Evolutionary conservation across 2,113 vertebrate species (phyloP).

Genomic region (Grammomys surdaster): DNA sequence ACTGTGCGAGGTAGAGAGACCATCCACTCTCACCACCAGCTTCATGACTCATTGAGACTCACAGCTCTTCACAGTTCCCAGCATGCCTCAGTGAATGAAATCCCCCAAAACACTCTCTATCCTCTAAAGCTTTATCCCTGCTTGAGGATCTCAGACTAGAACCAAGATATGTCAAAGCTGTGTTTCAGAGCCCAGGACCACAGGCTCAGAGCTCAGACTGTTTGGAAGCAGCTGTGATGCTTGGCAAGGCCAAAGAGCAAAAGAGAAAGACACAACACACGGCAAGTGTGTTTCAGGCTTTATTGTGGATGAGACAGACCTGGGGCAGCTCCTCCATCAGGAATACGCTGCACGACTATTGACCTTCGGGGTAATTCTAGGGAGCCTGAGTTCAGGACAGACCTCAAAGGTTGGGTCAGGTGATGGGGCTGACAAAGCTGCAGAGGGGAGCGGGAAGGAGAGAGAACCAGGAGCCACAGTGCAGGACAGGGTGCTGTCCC

Average conservation of each 20-base stretch:
- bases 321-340: background rate
- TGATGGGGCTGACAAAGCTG: background rate
- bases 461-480: too few relatives aligned
- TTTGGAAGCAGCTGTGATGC: background rate
- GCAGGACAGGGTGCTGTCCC: background rate
- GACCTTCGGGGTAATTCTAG: background rate
- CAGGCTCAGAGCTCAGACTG: background rate
- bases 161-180: background rate
- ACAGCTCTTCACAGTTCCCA: background rate
- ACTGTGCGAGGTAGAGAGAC: background rate
- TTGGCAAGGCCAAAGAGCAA: background rate
- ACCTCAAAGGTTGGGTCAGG: background rate
- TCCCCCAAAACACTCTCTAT: background rate
- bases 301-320: background rate
- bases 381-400: background rate
- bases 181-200: background rate
- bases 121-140: background rate
- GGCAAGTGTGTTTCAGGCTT: background rate
- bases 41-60: background rate
- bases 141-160: background rate
- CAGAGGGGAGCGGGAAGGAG: background rate
- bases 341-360: background rate
- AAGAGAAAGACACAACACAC: background rate
- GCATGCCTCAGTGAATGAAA: background rate
- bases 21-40: too few relatives aligned